Conservation (phyloP, 1,140 invertebrate genomes). For the Apis laboriosa region DNA sequence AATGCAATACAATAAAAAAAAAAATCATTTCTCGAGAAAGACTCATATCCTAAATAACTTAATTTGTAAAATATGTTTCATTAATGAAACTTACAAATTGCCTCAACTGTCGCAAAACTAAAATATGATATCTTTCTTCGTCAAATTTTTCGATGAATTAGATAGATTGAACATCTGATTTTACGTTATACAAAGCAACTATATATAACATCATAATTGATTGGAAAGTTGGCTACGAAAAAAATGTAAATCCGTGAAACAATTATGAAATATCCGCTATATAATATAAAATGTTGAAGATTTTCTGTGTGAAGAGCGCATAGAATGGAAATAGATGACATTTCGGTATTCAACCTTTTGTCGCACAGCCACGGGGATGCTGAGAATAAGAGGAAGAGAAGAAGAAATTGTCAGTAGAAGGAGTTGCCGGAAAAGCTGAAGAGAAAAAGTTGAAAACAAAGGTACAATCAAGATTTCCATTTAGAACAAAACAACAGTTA, state of each 20-base stretch:
- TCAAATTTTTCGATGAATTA: not conserved
- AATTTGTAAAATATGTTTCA: no score
- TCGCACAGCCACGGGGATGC: not conserved
- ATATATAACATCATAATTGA: not conserved
- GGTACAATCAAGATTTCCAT: conserved; percentile 64
- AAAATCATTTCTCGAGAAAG: no score
- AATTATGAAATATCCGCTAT: no score
- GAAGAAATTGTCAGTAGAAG: not conserved
- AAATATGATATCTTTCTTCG: no score
- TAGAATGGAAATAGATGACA: not conserved
- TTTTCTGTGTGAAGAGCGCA: not conserved
- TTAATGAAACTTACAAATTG: no score
- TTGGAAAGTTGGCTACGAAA: not conserved
- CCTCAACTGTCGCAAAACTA: no score
- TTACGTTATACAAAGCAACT: not conserved
- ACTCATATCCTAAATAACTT: no score
- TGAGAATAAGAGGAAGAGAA: not conserved
- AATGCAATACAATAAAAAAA: no score
- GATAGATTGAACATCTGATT: not conserved
- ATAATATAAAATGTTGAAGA: not conserved
- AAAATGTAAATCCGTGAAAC: not conserved
- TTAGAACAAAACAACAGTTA: conserved; percentile 62
- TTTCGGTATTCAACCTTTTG: not conserved
- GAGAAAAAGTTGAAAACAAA: conserved; percentile 54
- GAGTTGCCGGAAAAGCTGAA: conserved; percentile 18